Evolutionary conservation across 1,140 invertebrate species (phyloP), one percentile per base, ranked within the genome.

Genomic region (Aphelinus certus): DNA sequence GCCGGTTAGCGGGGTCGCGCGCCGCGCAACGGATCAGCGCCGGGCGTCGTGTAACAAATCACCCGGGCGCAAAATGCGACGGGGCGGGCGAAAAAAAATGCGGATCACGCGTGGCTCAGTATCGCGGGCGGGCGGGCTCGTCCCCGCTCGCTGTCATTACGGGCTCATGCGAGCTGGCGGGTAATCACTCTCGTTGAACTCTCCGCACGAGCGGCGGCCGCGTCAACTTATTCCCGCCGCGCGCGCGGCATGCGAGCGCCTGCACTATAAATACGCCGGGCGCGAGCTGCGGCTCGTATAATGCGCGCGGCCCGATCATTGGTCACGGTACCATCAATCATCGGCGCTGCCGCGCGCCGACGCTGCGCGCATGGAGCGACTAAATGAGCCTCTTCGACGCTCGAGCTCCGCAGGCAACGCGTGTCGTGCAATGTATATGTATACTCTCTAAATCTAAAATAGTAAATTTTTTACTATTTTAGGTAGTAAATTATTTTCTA

Each of bases 161-260:
- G 45, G 58, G 60, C 62, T 57, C 60, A 55, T 26, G 70, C 49
- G 51, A 42, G 51, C 26, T n/a, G 57, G 57, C 43, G 65, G 71
- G 62, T 65, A 72, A 72, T 72, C 71, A 72, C 71, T 26, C 26
- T 72, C 64, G 64, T 73, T 73, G 64, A 73, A 73, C 64, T 73
- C 64, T 64, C 64, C 49, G 64, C 71, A 65, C 63, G 71, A 45
- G 61, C 61, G 61, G 26, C 61, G 55, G 26, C 26, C 26, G 26
- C 71, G 64, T 73, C 71, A 73, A 66, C 71, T 67, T 73, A 61
- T 61, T 60, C 47, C 53, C 43, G 49, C 46, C 62, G 49, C 46
- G 10, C 62, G 9, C 10, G 42, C 62, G 45, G 47, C 62, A 6
- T 65, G 26, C 61, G 42, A 3, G 10, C 48, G 9, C 43, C 7